Conservation (phyloP, 2,797 vertebrate species). For the Microctenopoma steveboyesi region DNA sequence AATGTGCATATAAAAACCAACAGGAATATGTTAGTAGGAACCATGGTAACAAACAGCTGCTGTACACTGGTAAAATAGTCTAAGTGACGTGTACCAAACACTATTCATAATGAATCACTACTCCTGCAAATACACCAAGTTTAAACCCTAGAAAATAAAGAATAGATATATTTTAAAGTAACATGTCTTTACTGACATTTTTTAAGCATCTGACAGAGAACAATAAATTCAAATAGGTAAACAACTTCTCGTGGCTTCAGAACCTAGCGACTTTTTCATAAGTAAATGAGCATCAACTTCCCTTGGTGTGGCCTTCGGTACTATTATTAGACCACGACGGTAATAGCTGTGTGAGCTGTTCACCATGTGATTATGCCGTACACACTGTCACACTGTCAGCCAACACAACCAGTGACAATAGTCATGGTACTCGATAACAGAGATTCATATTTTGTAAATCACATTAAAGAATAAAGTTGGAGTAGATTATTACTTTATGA, state of each 20-base stretch:
- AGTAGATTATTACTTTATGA: neutral
- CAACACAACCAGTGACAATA: neutral
- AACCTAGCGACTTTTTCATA: conserved; percentile 38
- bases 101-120: too few relatives aligned
- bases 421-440: neutral
- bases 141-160: too few relatives aligned
- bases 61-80: too few relatives aligned
- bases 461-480: neutral
- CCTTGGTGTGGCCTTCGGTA: conserved; percentile 40
- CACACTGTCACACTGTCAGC: neutral
- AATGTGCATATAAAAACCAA: conserved; percentile 13
- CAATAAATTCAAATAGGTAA: neutral
- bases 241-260: conserved; percentile 28
- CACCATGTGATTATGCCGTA: conserved; percentile 54
- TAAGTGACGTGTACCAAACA: too few relatives aligned
- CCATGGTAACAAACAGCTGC: too few relatives aligned
- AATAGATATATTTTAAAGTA: neutral
- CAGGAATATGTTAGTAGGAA: neutral
- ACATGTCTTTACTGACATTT: too few relatives aligned
- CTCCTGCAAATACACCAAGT: too few relatives aligned
- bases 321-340: conserved; percentile 71
- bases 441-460: neutral
- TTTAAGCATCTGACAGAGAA: neutral
- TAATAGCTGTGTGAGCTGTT: conserved; percentile 70
- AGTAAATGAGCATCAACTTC: conserved; percentile 44